Conservation (phyloP, 2,888 invertebrate genomes). For the Andrena dorsata region DNA sequence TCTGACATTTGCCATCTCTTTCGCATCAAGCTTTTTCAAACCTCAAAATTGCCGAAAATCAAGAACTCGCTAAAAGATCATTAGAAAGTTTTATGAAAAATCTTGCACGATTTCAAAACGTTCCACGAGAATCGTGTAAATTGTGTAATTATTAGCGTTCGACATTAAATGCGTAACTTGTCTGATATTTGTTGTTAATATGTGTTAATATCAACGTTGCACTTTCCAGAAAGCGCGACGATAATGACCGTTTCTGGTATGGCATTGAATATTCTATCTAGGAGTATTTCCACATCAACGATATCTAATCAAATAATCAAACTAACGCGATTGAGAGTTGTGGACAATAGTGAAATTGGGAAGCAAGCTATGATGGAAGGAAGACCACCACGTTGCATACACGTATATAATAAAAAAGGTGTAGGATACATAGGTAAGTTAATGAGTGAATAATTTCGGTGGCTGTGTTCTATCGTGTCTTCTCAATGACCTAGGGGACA, state of each 20-base stretch:
- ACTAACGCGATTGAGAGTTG: conserved; percentile 93
- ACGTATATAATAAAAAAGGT: conserved; percentile 94
- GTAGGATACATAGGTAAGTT: conserved; percentile 88
- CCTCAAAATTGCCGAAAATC: not conserved
- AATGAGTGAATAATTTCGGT: not conserved
- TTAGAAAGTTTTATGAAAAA: not conserved
- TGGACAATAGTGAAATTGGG: conserved; percentile 98
- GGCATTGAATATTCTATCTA: conserved; percentile 21
- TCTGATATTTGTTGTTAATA: not conserved
- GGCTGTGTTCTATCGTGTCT: conserved; percentile 6
- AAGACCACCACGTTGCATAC: conserved; percentile 96
- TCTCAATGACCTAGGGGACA: conserved; percentile 89
- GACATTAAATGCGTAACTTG: not conserved
- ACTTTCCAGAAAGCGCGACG: conserved; percentile 6
- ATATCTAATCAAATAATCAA: conserved; percentile 89
- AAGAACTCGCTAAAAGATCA: not conserved
- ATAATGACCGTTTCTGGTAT: conserved; percentile 16
- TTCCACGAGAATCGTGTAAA: not conserved
- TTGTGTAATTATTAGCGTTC: not conserved
- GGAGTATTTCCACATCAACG: conserved; percentile 85
- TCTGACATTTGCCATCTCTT: not conserved
- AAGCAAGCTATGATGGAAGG: conserved; percentile 97
- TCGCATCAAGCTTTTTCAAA: not conserved
- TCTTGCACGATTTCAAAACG: not conserved
- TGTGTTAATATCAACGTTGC: not conserved